phyloP scores from a whole-genome alignment of 23 tunicate species.

The Ascidia mentula region DNA sequence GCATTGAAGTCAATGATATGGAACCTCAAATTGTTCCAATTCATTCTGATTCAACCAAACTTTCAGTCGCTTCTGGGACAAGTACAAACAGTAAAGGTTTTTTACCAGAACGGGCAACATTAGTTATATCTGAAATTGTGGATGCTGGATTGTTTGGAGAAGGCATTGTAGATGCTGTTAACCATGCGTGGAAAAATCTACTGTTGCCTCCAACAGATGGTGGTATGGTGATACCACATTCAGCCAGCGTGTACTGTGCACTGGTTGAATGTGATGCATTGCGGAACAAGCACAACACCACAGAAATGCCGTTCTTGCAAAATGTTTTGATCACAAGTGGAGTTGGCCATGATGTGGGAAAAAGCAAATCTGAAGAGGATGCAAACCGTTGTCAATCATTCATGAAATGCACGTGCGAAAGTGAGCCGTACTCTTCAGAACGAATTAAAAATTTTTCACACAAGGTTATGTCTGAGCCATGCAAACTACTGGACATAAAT shows the following conservation, averaged over 20 bases:
- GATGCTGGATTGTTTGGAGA: conserved; percentile 92
- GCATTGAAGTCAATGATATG: conserved; percentile 47
- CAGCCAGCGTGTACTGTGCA: conserved; percentile 40
- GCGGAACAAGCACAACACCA: conserved; percentile 30
- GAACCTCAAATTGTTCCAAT: conserved; percentile 11
- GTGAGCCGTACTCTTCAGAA: conserved; percentile 89
- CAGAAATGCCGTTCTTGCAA: background rate
- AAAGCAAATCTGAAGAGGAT: background rate
- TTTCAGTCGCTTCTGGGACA: conserved; percentile 29
- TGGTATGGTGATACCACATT: conserved; percentile 67
- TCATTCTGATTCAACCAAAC: conserved; percentile 40
- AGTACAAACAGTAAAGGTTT: background rate
- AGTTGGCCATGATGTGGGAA: conserved; percentile 20
- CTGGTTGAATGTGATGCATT: conserved; percentile 52
- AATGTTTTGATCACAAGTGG: conserved; percentile 46
- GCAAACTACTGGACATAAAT: conserved; percentile 25
- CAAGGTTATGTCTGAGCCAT: conserved; percentile 29
- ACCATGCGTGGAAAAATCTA: conserved; percentile 78
- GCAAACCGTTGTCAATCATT: background rate
- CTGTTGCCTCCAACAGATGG: conserved; percentile 44
- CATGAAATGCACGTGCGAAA: background rate
- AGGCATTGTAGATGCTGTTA: conserved; percentile 47
- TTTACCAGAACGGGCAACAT: conserved; percentile 26
- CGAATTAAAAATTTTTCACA: conserved; percentile 22
- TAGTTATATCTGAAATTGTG: conserved; percentile 70